These are phyloP conservation scores for Glyptemys insculpta DNA, from an alignment of 2,797 vertebrate species.

Conservation along the genomic window DNA sequence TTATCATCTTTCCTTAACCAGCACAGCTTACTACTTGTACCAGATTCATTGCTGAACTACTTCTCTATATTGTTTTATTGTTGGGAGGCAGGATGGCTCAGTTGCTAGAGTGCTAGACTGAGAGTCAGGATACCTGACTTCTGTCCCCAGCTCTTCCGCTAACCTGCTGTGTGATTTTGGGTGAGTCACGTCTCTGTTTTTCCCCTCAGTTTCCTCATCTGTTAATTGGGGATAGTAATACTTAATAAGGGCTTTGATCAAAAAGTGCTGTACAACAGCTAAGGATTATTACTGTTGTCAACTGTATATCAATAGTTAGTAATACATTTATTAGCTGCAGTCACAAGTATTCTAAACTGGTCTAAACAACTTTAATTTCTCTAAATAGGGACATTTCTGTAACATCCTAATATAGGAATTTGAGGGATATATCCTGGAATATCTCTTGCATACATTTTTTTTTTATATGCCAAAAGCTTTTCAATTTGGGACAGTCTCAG, in stretches of 20 bases:
- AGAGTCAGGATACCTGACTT: constrained; percentile 19
- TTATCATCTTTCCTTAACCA: not conserved
- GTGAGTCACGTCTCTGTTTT: not conserved
- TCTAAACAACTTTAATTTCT: constrained; percentile 64
- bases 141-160: constrained; percentile 5
- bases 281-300: constrained; percentile 65
- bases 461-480: not conserved
- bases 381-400: constrained; percentile 32
- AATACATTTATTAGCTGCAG: constrained; percentile 56
- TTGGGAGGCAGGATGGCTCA: not conserved
- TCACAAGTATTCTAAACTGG: constrained; percentile 36
- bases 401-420: constrained; percentile 29
- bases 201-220: constrained; percentile 32
- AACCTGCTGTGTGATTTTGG: not conserved
- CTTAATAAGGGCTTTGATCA: constrained; percentile 25
- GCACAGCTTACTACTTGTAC: not conserved
- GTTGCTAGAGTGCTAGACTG: not conserved
- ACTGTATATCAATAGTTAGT: constrained; percentile 34
- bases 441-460: not conserved
- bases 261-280: constrained; percentile 48
- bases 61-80: not conserved
- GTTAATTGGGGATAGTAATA: not conserved
- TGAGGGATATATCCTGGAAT: not conserved
- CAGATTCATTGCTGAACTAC: not conserved
- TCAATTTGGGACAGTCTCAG: not conserved